Base-by-base conservation (phyloP, 1,140 invertebrate genomes). In the Cydia strobilella region DNA sequence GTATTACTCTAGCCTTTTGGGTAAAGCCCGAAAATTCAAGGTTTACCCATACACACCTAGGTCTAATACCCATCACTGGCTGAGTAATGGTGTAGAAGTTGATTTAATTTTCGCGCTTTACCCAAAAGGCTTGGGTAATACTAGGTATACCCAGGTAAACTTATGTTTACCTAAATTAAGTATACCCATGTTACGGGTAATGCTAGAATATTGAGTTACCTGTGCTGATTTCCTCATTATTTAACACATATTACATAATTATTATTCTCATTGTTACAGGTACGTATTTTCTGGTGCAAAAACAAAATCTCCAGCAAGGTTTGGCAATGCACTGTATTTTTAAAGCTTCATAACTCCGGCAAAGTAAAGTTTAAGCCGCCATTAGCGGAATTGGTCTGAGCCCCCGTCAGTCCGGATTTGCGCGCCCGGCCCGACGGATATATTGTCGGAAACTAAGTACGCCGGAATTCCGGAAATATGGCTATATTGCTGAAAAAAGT, bases 371-470 rank as follows among this genome's bases (percentile, higher is more conserved):
- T 83, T 82, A 81, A 84, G 83, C 63, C 81, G 77, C 87, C 86
- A 89, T 89, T 89, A 89, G 84, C 77, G 84, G 84, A 85, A 88
- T 89, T 89, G 87, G 82, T 80, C 80, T 80, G 80, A 72, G 78
- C 81, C 77, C 81, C 80, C 84, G 87, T 87, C 86, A 85, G 77
- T 74, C 73, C 81, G 86, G 86, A 88, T 89, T 86, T 86, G 82
- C 81, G 75, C 78, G 66, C 75, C 75, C 45, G 48, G 42, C 25
- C 48, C 35, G 75, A 72, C 75, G 65, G 66, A 75, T 80, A 84
- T 82, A 83, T 83, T 77, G 79, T 73, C 63, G 54, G 65, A 31
- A 23, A 69, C 65, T 69, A 35, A 69, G 54, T 59, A 59, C 20
- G 45, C 12, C 63, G 65, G 65, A 69, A 69, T 69, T n/a, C 18